Base-by-base conservation (phyloP, 2,797 vertebrate genomes). In the Danionella dracula region DNA sequence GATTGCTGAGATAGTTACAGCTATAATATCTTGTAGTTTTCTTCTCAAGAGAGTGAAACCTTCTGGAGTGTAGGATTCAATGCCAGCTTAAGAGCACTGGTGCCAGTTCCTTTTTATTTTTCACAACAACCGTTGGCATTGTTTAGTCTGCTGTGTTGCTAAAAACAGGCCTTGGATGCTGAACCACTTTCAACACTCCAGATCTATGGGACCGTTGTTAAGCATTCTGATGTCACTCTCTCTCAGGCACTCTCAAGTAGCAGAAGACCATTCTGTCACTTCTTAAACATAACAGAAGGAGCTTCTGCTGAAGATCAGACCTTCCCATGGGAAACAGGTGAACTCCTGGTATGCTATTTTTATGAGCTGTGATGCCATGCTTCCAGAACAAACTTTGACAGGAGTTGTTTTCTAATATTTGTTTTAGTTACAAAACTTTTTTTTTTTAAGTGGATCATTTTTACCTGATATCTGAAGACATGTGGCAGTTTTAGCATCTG, bases 31-130 rank as follows among this genome's bases (percentile, higher is more conserved):
- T 73, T 78, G 4, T 15, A 80, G 76, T 54, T 49, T 13, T 68
- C 67, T 70, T 41, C 55, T 40, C 72, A 54, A 72, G 75, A 77
- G 79, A 80, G 70, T 62, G 44, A 61, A 74, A 76, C 76, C 74
- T 78, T 74, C 57, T 82, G 83, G 78, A n/a, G n/a, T 79, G 82
- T 63, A n/a, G 41, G 42, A 78, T 78, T 44, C 68, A 80, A 65
- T 84, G 84, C 86, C 85, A 86, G 79, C 51, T 63, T 71, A 76
- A 67, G 56, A 51, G 51, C 70, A 35, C 42, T 31, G 4, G 49
- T 79, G 84, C 85, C 85, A 87, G 73, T 76, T 82, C 56, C 67
- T 79, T 79, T 84, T 86, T 75, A 83, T 82, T 79, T 68, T 76
- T 75, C 66, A 67, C 73, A 84, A 86, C 81, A 88, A 83, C 78